Conservation (phyloP, 2,888 invertebrate genomes). For the Therioaphis trifolii region DNA sequence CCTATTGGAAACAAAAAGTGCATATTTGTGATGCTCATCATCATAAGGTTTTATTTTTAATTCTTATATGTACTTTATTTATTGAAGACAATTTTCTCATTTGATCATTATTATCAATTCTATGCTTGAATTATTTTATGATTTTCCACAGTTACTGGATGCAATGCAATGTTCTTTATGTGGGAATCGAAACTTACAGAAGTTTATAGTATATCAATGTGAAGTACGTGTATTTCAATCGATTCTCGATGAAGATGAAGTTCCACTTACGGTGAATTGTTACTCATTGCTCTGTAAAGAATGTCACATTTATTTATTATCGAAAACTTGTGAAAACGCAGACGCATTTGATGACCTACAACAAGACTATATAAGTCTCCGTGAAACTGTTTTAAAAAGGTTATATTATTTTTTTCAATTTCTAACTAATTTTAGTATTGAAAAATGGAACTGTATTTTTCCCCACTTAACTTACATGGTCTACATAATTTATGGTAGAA, state of each 20-base stretch:
- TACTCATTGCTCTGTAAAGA: constrained; percentile 84
- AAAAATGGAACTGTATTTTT: too few species aligned
- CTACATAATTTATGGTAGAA: too few species aligned
- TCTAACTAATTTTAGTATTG: not conserved
- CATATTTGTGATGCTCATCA: not conserved
- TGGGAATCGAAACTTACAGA: not conserved
- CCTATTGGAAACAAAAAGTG: not conserved
- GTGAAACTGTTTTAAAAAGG: not conserved
- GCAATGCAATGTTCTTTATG: constrained; percentile 14
- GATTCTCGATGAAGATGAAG: constrained; percentile 69
- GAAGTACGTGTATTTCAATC: not conserved
- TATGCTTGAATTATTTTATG: too few species aligned
- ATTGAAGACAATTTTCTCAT: too few species aligned
- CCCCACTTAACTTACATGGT: too few species aligned
- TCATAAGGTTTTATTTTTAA: not conserved
- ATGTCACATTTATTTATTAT: constrained; percentile 81
- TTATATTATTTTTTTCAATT: not conserved
- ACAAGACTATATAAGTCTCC: not conserved
- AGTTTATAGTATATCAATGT: not conserved
- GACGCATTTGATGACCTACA: not conserved
- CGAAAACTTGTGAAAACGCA: constrained; percentile 69
- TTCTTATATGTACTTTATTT: too few species aligned
- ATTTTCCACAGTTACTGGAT: not conserved
- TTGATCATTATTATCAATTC: too few species aligned
- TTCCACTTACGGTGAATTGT: constrained; percentile 77